Base-by-base conservation (phyloP, 2,797 vertebrate species). In the Sebastes minor region DNA sequence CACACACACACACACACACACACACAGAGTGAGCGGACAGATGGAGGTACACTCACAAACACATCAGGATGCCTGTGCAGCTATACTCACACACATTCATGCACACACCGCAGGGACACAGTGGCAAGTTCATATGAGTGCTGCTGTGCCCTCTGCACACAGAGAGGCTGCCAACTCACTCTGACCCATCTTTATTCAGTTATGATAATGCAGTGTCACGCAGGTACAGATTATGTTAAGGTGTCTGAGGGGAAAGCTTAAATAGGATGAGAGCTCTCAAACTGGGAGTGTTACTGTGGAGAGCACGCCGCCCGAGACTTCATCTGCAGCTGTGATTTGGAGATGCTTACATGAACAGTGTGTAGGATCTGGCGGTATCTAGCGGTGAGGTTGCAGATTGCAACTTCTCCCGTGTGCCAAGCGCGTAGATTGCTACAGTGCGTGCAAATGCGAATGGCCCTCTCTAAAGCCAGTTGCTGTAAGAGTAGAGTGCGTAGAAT, bases 141-240 rank as follows among this genome's bases (percentile, higher is more conserved):
- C 71, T 66, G 71, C 52, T 61, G 68, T 53, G 65, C 75, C 86
- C 85, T 77, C 71, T 79, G 63, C 78, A 76, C 78, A 89, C 52
- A 84, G 60, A 77, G 65, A 86, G 60, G 77, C 83, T 82, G 89
- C 74, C 77, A 72, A 18, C 87, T 77, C 80, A 73, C 79, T 62
- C 74, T 66, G 72, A 83, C 82, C 84, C 78, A 90, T 94, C 89
- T 90, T 92, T 93, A 92, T 94, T 93, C 91, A 91, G 85, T 88
- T 92, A 92, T 92, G 92, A 81, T 91, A 91, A 92, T 92, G 66
- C 72, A 52, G 80, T 80, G 82, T 88, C 92, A 91, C 49, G 18
- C 80, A 91, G 82, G 81, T 81, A 71, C 78, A 78, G 86, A 84
- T 87, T 86, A 89, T 77, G 80, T 78, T 83, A 42, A 89, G 76